Base-by-base conservation (phyloP, 2,888 invertebrate species). In the Drosophila meridiana region DNA sequence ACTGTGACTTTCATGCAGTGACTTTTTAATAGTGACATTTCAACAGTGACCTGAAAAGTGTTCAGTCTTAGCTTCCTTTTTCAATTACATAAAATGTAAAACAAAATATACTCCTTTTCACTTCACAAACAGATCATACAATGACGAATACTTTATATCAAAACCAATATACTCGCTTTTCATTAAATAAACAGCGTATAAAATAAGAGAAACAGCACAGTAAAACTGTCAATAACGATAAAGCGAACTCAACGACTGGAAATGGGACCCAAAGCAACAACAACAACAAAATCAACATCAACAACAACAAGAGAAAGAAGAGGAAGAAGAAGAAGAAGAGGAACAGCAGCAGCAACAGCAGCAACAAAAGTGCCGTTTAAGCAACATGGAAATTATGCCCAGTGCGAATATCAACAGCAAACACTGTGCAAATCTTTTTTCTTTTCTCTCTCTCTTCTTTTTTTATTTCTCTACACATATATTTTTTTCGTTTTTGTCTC, bases 351-450 rank as follows among this genome's bases (percentile, higher is more conserved):
- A 40, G 2, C n/a, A 56, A 20, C 40, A 42, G 2, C 56, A 57
- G 56, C 42, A 71, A 68, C 71, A 86, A 87, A 85, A 85, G 70
- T 85, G 88, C 78, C 85, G 88, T 78, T 85, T 82, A 89, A 85
- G 90, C 89, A 85, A 85, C 89, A 83, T 89, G 90, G 62, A 90
- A 90, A 87, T 87, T 89, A 89, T 87, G 87, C 87, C 90, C 87
- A 87, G 82, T 87, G 86, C 90, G 87, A 87, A 87, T 86, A 87
- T 87, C 90, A 90, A 66, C 88, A 70, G 81, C 66, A 83, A 84
- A 61, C 66, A 50, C 43, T 62, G 55, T 60, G 67, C 47, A 60
- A 60, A 60, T 60, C 60, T 60, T 58, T 57, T 77, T 63, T 69
- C 53, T 13, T n/a, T 76, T 13, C 26, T 13, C 36, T 52, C 59